These are phyloP conservation scores for Oscheius sp. DNA, from an alignment of 2,888 invertebrate genomes.

Conservation along the genomic window DNA sequence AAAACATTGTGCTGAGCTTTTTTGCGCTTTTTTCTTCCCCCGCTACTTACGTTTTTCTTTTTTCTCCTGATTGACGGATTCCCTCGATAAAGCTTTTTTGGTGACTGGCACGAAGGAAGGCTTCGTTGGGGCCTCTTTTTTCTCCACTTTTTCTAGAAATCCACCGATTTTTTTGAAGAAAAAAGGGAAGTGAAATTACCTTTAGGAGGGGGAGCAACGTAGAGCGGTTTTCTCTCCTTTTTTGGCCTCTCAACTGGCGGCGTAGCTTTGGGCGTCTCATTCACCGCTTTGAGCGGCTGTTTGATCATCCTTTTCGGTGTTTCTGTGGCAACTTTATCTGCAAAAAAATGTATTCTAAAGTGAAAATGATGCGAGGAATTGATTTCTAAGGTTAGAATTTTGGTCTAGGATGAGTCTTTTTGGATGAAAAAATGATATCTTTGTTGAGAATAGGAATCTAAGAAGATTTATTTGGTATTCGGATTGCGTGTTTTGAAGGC, in stretches of 20 bases:
- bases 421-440: background rate
- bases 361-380: background rate
- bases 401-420: background rate
- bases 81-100: background rate
- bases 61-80: slow-evolving; percentile 1
- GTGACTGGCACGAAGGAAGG: background rate
- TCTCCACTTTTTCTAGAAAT: slow-evolving; percentile 37
- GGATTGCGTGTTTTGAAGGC: too few relatives aligned
- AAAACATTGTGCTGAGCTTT: slow-evolving; percentile 24
- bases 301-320: slow-evolving; percentile 29
- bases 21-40: background rate
- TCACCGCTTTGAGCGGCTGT: slow-evolving; percentile 40
- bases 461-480: too few relatives aligned
- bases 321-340: slow-evolving; percentile 34
- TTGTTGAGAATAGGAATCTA: too few relatives aligned
- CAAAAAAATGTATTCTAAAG: background rate
- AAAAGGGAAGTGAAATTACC: slow-evolving; percentile 22
- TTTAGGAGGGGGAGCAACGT: slow-evolving; percentile 52
- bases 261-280: slow-evolving; percentile 30
- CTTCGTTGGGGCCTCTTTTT: slow-evolving; percentile 28
- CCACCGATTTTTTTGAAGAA: background rate
- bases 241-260: slow-evolving; percentile 44
- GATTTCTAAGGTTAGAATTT: background rate
- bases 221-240: slow-evolving; percentile 51
- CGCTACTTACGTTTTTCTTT: slow-evolving; percentile 4